Evolutionary conservation across 2,888 invertebrate species (phyloP).

Genomic region (Iphiclides podalirius): DNA sequence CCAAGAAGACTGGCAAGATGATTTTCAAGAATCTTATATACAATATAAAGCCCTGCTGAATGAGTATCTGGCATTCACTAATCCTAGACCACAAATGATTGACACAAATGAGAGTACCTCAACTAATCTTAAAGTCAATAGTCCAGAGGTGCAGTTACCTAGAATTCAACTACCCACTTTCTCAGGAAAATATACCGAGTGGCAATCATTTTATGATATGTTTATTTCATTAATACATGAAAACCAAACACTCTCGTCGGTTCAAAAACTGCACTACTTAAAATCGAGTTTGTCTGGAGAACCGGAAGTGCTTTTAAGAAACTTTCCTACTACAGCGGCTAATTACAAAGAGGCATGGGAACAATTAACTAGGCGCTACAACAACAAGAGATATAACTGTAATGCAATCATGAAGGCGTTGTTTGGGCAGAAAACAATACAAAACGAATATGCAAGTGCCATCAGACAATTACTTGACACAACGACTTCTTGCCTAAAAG

Average conservation of each 20-base stretch:
- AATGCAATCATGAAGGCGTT: conserved; percentile 27
- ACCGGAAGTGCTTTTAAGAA: conserved; percentile 25
- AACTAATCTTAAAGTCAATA: too few species aligned
- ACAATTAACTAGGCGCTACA: conserved; percentile 26
- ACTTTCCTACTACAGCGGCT: conserved; percentile 25
- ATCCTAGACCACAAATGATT: too few species aligned
- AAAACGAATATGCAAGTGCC: too few species aligned
- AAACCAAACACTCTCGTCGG: conserved; percentile 21
- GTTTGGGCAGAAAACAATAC: conserved; percentile 22
- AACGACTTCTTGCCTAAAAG: conserved; percentile 26
- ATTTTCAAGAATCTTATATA: too few species aligned
- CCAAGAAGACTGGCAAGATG: too few species aligned
- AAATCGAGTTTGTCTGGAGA: conserved; percentile 29
- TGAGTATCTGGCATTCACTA: too few species aligned
- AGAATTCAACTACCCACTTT: conserved; percentile 27
- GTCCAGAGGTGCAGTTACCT: conserved; percentile 25
- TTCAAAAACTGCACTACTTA: conserved; percentile 32
- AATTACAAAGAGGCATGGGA: conserved; percentile 31
- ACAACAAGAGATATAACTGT: too few species aligned
- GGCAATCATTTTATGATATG: conserved; percentile 29
- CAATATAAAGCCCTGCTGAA: too few species aligned
- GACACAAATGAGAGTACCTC: too few species aligned
- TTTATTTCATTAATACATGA: conserved; percentile 28
- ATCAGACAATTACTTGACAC: conserved; percentile 30
- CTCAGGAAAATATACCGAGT: conserved; percentile 28